Base-by-base conservation (phyloP, 2,888 invertebrate species). In the Nasonovia ribisnigri region DNA sequence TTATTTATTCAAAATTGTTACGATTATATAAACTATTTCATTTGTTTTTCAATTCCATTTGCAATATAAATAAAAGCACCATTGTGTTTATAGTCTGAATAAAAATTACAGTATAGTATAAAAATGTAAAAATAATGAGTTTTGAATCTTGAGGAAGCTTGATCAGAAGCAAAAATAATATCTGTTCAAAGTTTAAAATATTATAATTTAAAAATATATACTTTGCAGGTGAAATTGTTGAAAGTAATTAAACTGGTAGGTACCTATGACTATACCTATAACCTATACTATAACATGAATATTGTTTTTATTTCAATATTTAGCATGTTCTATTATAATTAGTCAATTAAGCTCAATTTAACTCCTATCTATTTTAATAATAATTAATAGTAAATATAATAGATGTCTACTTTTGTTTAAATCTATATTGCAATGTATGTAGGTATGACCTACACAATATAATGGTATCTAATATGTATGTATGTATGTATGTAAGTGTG, bases 1-100 rank as follows among this genome's bases (percentile, higher is more conserved):
- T 88, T 92, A 88, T 88, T 92, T 77, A 92, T 92, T 92, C 88
- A 88, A 92, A 92, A 88, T 92, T 77, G 88, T 92, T 92, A 92
- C 88, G 88, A 92, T 92, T 87, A 88, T 92, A 88, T 60, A 77
- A 88, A 88, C 92, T 92, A 88, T 92, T 92, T 92, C 92, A 51
- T 92, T 92, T 92, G 92, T 92, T 92, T 92, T 92, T 92, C 92
- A 92, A 87, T 92, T 88, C 51, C 51, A 77, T 92, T 92, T 43
- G 88, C 24, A 67, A 88, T 54, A 88, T 51, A 92, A 92, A 92
- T 88, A 92, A 92, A 92, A 77, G 46, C 48, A 67, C 48, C 16
- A 42, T 77, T 77, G 77, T 77, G 51, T 92, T 88, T 92, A 92
- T 88, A 88, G 88, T 60, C 29, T 6, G 24, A 88, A 51, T 67